Conservation (phyloP, 2,797 vertebrate species). For the Zalophus californianus region DNA sequence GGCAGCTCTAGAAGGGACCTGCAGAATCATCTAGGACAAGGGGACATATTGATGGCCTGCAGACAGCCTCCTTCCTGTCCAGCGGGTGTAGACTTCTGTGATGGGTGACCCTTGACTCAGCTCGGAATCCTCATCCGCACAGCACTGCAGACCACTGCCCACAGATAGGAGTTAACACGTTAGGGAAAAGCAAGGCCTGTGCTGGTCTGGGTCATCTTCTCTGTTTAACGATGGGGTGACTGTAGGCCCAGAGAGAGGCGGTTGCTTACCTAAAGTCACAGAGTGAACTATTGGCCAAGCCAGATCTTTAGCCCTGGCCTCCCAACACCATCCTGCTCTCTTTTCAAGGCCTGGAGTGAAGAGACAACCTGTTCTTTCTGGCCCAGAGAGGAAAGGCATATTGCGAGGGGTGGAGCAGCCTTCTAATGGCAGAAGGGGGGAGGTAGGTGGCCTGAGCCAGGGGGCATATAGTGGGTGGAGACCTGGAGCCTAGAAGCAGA, state of each 20-base stretch:
- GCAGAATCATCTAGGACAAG: background rate
- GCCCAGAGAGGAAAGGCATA: background rate
- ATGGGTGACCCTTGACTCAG: background rate
- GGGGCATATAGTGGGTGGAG: background rate
- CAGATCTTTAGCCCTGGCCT: background rate
- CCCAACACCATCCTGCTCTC: background rate
- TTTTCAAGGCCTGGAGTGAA: background rate
- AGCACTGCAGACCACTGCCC: background rate
- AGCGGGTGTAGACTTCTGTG: background rate
- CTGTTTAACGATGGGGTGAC: background rate
- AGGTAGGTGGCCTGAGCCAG: background rate
- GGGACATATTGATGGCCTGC: background rate
- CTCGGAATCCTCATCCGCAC: background rate
- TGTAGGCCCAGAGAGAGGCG: conserved; percentile 16
- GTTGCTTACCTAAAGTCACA: background rate
- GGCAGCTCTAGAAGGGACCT: background rate
- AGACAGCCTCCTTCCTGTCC: background rate
- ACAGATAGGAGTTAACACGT: background rate
- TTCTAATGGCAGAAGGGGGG: conserved; percentile 30
- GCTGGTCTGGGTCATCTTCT: background rate
- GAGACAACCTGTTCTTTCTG: conserved; percentile 50
- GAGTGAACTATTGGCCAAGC: background rate
- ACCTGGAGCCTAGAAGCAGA: background rate
- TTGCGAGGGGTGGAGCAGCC: background rate
- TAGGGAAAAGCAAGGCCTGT: background rate